Evolutionary conservation across 2,888 invertebrate species (phyloP).

Genomic region (Podotricha telesiphe): DNA sequence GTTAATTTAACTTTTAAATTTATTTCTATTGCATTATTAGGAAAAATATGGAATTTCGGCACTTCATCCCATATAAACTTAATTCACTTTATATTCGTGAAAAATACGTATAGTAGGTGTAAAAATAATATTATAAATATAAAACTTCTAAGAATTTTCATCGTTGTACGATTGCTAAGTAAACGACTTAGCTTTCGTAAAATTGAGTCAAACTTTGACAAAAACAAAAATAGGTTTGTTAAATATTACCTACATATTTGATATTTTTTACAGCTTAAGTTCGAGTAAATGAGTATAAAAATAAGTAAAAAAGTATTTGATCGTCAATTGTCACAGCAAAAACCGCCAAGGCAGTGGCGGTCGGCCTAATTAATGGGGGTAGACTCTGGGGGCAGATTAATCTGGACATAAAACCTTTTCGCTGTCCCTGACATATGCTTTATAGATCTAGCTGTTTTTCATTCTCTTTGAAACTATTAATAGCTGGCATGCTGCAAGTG

Average conservation of each 20-base stretch:
- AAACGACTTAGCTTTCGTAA: no score
- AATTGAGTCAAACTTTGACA: no score
- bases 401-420: conserved; percentile 75
- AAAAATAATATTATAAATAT: no score
- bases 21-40: background rate
- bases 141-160: no score
- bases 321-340: conserved; percentile 70
- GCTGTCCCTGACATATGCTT: conserved; percentile 62
- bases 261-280: background rate
- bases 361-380: conserved; percentile 73
- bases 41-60: no score
- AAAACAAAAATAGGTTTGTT: no score
- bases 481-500: conserved; percentile 9
- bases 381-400: conserved; percentile 68
- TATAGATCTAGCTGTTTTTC: conserved; percentile 31
- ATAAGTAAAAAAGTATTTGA: background rate
- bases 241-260: no score
- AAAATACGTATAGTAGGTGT: no score
- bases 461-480: conserved; percentile 21
- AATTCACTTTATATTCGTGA: no score
- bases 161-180: no score
- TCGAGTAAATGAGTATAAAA: background rate
- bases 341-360: conserved; percentile 63
- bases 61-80: no score
- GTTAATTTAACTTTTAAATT: no score